Base-by-base conservation (phyloP, 2,888 invertebrate genomes). In the Kuschelorhynchus macadamiae region DNA sequence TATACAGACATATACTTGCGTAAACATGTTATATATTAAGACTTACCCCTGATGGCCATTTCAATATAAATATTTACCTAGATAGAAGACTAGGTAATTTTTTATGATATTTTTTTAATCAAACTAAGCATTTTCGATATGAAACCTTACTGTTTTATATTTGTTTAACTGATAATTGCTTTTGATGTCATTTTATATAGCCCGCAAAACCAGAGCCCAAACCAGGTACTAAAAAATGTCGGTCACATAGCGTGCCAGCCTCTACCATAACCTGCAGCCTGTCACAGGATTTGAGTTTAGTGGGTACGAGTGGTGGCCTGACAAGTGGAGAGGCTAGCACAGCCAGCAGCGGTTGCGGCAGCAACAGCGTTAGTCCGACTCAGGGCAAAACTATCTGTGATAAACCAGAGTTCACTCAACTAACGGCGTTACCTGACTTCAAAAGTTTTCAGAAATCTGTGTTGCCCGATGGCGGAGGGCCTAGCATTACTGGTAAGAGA, bases 271-370 rank as follows among this genome's bases (percentile, higher is more conserved):
- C 62, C 17, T 71, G 70, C 18, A 59, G 63, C 12, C 60, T 72
- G 63, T 50, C 72, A 17, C 64, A 60, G 39, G 69, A 69, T 9
- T 46, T 53, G 32, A 14, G 47, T 16, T 9, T 56, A 12, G 33
- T 63, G 4, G 46, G 36, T 5, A 12, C 39, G 17, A 39, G 21
- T n/a, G 57, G 60, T 8, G 39, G 53, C 30, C 53, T 59, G 5
- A 60, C 60, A 5, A 49, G 61, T 41, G 66, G 72, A 61, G 70
- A 74, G 56, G 69, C 75, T 81, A 85, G 85, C 78, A 76, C 86
- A 39, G 85, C 86, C 67, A 86, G 86, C 75, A 87, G 76, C 64
- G 71, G 71, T 59, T 85, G 86, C 81, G 84, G 83, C 80, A 85
- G 85, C 67, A 74, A 69, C 65, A 75, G 74, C 69, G 74, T 73